A percentile compares a stretch with the other conserved stretches of the same genome.
These are phyloP conservation scores for Gyrodactylus salaris DNA, from an alignment of 1,140 invertebrate species.

Conservation along the genomic window DNA sequence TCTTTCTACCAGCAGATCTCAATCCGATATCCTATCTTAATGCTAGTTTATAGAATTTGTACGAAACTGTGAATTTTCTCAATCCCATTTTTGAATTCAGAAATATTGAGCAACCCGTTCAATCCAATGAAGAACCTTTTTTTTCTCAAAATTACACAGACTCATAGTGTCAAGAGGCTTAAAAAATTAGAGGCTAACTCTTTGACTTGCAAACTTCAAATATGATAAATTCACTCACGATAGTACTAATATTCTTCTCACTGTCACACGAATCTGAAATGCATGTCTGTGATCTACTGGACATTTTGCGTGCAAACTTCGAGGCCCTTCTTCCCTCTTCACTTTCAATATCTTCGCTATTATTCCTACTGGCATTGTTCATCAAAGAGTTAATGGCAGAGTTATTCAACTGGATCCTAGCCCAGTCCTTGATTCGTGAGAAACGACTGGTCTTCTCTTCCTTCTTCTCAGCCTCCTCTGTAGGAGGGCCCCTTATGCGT, in stretches of 20 bases:
- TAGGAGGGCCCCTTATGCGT: not conserved
- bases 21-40: too few relatives aligned
- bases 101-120: not conserved
- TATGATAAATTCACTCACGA: too few relatives aligned
- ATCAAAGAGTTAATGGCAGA: not conserved
- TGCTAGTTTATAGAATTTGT: too few relatives aligned
- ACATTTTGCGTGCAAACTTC: not conserved
- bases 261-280: not conserved
- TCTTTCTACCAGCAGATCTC: too few relatives aligned
- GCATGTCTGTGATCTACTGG: not conserved
- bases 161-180: too few relatives aligned
- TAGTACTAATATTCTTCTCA: too few relatives aligned
- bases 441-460: not conserved
- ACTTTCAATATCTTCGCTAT: not conserved
- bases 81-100: not conserved
- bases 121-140: not conserved
- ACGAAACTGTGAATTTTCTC: too few relatives aligned
- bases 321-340: not conserved
- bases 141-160: too few relatives aligned
- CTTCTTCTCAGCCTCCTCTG: not conserved
- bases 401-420: not conserved
- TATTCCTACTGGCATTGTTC: not conserved
- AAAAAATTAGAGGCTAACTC: too few relatives aligned
- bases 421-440: not conserved
- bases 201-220: too few relatives aligned